Evolutionary conservation across 2,888 invertebrate genomes (phyloP).

Genomic region (Mythimna vitellina): DNA sequence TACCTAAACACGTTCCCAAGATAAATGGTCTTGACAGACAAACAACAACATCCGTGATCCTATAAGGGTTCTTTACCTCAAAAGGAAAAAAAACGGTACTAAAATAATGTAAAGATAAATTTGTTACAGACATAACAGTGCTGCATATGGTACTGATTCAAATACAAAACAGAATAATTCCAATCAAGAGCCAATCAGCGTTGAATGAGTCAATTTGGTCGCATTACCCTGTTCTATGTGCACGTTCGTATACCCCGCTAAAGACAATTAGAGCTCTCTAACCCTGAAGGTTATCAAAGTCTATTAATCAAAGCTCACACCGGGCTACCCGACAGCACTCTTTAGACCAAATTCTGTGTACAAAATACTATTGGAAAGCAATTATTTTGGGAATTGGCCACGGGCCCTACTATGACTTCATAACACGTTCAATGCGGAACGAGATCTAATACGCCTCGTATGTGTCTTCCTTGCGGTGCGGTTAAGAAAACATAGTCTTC

Average conservation of each 20-base stretch:
- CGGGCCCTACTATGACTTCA: not conserved
- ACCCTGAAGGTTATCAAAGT: slow-evolving; percentile 23
- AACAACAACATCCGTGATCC: too few species aligned
- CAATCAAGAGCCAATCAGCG: slow-evolving; percentile 27
- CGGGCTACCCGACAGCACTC: slow-evolving; percentile 55
- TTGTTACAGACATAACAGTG: not conserved
- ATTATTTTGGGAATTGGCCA: slow-evolving; percentile 85
- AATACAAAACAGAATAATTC: slow-evolving; percentile 2
- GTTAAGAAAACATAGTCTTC: too few species aligned
- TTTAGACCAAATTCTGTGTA: slow-evolving; percentile 72
- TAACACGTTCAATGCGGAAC: too few species aligned
- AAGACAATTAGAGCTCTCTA: slow-evolving; percentile 4
- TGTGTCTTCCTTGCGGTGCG: too few species aligned
- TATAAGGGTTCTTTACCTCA: too few species aligned
- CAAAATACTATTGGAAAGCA: slow-evolving; percentile 86
- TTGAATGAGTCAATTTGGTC: slow-evolving; percentile 27
- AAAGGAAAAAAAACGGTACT: too few species aligned
- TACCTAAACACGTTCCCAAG: too few species aligned
- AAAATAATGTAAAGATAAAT: not conserved
- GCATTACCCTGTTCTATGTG: slow-evolving; percentile 15
- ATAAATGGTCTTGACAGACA: too few species aligned
- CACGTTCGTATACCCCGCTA: not conserved
- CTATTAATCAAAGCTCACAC: slow-evolving; percentile 48
- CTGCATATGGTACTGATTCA: not conserved
- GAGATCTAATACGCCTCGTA: too few species aligned